Evolutionary conservation across 2,888 invertebrate species (phyloP), one percentile per base, ranked within the genome.

Genomic region (Trissolcus brochymenae): DNA sequence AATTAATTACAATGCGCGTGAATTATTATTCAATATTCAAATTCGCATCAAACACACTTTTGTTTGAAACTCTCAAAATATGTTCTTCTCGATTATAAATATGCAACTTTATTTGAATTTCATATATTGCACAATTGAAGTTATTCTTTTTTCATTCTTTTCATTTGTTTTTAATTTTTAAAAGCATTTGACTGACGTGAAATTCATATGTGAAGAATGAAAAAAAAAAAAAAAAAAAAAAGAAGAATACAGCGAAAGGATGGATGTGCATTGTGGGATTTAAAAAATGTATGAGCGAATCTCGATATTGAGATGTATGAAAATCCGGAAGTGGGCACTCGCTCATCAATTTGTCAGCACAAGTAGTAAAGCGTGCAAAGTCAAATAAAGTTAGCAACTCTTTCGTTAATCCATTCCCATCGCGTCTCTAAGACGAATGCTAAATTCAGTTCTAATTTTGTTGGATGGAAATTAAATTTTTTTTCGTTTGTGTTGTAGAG

Each of bases 261-360:
- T 16, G 11, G 6, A 46, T 6, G 16, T 16, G 16, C 46, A 46
- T 46, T 35, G 35, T 7, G 35, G 9, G 35, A 11, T 35, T 7
- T 4, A 46, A 46, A 46, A 46, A 46, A 46, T 46, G 46, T 16
- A 16, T 16, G 43, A 46, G 16, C 46, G 2, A 35, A 35, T 35
- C 35, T 67, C 41, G 41, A 71, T 54, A 71, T 56, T n/a, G 21
- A 21, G 16, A 14, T 29, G 41, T 43, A 43, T 16, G 19, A 74
- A 56, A 74, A 78, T 71, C 78, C 79, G 78, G 79, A 81, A 80
- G 72, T 59, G 59, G 59, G 66, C 54, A 56, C 70, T 57, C 72
- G 68, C 75, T 75, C 80, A 60, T 79, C 68, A 81, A 80, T 81
- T 82, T 81, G 78, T 83, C 80, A 76, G 79, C 81, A 78, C 73